Percentiles rank a stretch among this genome's conserved stretches.
Evolutionary conservation across 2,113 vertebrate genomes (phyloP).

Genomic region (Sterna hirundo): DNA sequence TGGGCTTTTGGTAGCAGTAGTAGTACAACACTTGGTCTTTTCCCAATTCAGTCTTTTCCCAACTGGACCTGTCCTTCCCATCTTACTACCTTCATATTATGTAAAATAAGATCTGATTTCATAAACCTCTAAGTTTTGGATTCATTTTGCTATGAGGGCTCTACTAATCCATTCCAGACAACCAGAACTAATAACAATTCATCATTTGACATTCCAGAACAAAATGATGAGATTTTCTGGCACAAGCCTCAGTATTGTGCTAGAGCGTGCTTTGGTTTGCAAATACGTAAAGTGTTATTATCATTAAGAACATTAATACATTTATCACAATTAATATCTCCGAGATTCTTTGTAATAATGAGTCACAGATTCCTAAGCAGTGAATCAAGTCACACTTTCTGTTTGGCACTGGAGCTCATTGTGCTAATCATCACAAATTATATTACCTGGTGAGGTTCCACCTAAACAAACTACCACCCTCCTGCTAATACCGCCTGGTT

Average conservation of each 20-base stretch:
- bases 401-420: background rate
- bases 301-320: background rate
- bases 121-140: background rate
- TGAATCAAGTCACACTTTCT: background rate
- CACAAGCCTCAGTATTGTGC: background rate
- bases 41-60: background rate
- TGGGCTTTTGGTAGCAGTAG: background rate
- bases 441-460: background rate
- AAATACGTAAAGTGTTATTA: background rate
- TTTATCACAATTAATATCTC: background rate
- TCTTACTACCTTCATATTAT: background rate
- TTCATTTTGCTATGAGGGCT: background rate
- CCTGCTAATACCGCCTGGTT: background rate
- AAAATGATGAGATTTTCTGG: background rate
- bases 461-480: background rate
- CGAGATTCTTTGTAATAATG: background rate
- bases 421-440: background rate
- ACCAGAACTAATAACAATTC: background rate
- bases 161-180: background rate
- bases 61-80: background rate
- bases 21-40: background rate
- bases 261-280: background rate
- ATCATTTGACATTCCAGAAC: background rate
- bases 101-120: background rate
- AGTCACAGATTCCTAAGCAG: background rate